Evolutionary conservation across 2,113 vertebrate species (phyloP).

Genomic region (Hippolais icterina): DNA sequence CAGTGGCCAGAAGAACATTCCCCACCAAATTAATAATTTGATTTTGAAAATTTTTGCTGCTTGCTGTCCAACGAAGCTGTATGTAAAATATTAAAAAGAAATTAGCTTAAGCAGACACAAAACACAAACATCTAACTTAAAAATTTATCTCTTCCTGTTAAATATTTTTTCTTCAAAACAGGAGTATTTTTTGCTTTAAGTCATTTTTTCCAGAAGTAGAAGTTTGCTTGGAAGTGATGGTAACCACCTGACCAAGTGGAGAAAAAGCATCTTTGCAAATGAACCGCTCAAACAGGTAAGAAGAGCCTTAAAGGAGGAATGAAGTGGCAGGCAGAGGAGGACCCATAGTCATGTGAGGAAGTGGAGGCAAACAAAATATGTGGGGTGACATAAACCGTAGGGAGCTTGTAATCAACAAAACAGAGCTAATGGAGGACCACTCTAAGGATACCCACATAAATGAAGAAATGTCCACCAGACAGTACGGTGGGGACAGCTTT

Average conservation of each 20-base stretch:
- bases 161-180: neutral
- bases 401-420: neutral
- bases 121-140: neutral
- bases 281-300: neutral
- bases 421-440: neutral
- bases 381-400: neutral
- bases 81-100: neutral
- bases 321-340: neutral
- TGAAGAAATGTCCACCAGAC: neutral
- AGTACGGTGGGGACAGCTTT: neutral
- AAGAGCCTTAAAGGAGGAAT: neutral
- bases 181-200: neutral
- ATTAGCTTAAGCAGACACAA: neutral
- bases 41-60: slow-evolving; percentile 79
- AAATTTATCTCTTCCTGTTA: neutral
- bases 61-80: slow-evolving; percentile 83
- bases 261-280: neutral
- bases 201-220: neutral
- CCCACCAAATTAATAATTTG: slow-evolving; percentile 80
- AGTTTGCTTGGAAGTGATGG: neutral
- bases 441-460: neutral
- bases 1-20: slow-evolving; percentile 81
- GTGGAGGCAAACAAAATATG: neutral
- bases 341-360: neutral
- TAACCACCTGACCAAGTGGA: neutral